Conservation (phyloP, 1,140 invertebrate species). For the Eurosta solidaginis region DNA sequence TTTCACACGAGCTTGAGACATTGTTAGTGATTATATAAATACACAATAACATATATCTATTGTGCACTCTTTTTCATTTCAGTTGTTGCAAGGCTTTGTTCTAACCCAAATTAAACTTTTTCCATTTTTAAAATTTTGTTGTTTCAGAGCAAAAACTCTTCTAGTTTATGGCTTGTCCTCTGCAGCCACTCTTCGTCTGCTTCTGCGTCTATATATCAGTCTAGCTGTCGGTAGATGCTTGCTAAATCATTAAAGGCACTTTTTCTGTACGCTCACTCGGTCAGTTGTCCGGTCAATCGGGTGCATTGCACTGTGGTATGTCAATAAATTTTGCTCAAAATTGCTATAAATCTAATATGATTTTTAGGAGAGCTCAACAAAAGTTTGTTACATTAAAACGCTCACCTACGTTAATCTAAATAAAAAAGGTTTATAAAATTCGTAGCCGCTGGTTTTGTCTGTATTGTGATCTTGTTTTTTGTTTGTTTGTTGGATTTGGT, state of each 20-base stretch:
- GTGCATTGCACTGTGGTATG: background rate
- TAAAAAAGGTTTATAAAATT: no score
- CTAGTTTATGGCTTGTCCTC: background rate
- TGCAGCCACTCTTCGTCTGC: background rate
- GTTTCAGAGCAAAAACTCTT: background rate
- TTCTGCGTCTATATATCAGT: background rate
- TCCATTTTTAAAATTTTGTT: background rate
- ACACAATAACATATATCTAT: no score
- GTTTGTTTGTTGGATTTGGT: no score
- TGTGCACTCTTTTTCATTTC: no score
- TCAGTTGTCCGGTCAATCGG: background rate
- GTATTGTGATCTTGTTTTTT: no score
- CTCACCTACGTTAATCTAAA: no score
- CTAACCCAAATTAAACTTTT: no score
- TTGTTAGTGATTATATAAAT: no score
- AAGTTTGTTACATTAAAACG: no score
- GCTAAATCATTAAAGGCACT: background rate
- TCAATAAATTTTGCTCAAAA: background rate
- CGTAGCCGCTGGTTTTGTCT: no score
- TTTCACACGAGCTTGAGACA: no score
- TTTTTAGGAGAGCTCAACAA: background rate
- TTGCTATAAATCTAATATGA: background rate
- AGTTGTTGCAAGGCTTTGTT: no score
- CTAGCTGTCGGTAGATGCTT: background rate
- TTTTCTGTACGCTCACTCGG: slow-evolving; percentile 1